Evolutionary conservation across 2,113 vertebrate species (phyloP), one percentile per base, ranked within the genome.

Genomic region (Silurus glanis): DNA sequence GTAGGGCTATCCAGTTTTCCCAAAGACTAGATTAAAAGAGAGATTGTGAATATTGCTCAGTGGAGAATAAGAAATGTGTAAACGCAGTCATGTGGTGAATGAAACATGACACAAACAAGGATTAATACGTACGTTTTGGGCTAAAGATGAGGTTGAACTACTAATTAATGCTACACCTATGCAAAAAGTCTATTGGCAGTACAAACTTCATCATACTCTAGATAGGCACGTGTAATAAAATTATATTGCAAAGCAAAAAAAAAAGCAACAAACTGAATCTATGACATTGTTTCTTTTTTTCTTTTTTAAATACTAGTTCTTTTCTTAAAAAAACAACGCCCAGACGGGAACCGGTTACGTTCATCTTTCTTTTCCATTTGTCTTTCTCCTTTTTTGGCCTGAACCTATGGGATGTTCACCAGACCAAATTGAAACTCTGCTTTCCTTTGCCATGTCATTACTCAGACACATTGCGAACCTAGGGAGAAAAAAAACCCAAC

Each of bases 391-490:
- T 81, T 69, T 87, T 9, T 45, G 37, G 25, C 58, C 82, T 67
- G 66, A 84, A 61, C 37, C 8, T 4, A 12, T 19, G 9, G 64
- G 66, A 69, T 69, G 66, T 69, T 69, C 66, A 37, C n/a, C 28
- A 9, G 12, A 16, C 25, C 5, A 8, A 75, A 75, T 51, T 75
- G 47, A 75, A 75, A 21, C 19, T 74, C 58, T 85, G 56, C 45
- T 84, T 84, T 84, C 45, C 58, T 85, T 76, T 53, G 72, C n/a
- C 45, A 16, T 85, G 83, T 64, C 45, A 78, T 85, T 76, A 85
- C 74, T 74, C 72, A 66, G 72, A 51, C 51, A 45, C 71, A 47
- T 72, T 56, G 28, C 64, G 17, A 74, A 45, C 13, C 71, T 72
- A 37, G 1, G 28, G 14, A 25, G 2, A 12, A 28, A 56, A 5